Evolutionary conservation across 2,888 invertebrate genomes (phyloP).

Genomic region (Drosophila affinis): DNA sequence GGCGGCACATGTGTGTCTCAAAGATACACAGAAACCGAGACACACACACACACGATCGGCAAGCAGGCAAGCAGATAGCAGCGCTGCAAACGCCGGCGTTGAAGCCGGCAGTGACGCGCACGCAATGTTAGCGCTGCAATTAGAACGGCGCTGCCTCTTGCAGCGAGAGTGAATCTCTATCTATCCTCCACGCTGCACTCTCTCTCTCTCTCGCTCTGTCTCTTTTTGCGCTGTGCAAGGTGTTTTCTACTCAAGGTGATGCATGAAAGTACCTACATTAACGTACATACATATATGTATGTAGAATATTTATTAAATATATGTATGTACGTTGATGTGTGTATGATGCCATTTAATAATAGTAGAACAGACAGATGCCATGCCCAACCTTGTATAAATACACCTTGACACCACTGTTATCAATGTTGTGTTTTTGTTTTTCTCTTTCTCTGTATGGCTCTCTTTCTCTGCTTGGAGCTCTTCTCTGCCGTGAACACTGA

Average conservation of each 20-base stretch:
- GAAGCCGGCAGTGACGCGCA: slow-evolving; percentile 61
- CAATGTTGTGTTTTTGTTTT: slow-evolving; percentile 7
- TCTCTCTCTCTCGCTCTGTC: neutral
- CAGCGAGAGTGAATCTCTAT: slow-evolving; percentile 68
- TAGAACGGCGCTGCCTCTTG: slow-evolving; percentile 48
- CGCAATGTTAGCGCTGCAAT: slow-evolving; percentile 59
- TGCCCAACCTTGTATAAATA: neutral
- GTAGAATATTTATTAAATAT: neutral
- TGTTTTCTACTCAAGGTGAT: neutral
- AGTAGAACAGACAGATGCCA: neutral
- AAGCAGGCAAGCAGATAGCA: slow-evolving; percentile 61
- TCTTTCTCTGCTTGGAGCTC: slow-evolving; percentile 1
- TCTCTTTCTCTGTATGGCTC: slow-evolving; percentile 3
- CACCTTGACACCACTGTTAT: neutral
- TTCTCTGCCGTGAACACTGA: neutral
- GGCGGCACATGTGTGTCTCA: neutral
- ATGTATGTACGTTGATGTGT: too few relatives aligned
- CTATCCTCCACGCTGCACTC: neutral
- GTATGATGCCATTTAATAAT: neutral
- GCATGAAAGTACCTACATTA: neutral
- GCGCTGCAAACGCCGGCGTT: slow-evolving; percentile 25
- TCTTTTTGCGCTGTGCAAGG: neutral
- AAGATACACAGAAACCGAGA: slow-evolving; percentile 8
- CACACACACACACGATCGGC: slow-evolving; percentile 56
- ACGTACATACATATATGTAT: too few relatives aligned